These are phyloP conservation scores for Myiopsitta monachus DNA, from an alignment of 2,113 vertebrate genomes.

Conservation along the genomic window DNA sequence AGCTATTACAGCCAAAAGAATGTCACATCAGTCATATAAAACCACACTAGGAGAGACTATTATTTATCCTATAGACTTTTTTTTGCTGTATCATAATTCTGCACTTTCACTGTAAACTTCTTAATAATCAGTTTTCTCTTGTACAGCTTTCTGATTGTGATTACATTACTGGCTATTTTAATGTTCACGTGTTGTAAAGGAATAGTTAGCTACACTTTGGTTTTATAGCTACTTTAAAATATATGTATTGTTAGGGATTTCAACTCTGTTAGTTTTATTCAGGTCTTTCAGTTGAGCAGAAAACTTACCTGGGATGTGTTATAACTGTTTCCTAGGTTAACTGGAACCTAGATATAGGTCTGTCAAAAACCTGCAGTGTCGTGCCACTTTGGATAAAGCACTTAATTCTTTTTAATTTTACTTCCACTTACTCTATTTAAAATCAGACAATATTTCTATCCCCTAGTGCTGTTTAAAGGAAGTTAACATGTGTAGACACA, in stretches of 20 bases:
- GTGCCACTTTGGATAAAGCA: not conserved
- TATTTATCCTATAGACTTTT: not conserved
- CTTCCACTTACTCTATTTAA: not conserved
- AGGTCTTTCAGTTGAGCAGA: not conserved
- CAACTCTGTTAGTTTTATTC: not conserved
- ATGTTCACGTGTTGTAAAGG: not conserved
- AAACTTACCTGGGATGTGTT: not conserved
- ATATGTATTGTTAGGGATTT: not conserved
- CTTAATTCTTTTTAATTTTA: not conserved
- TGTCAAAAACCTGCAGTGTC: not conserved
- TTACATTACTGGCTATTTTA: not conserved
- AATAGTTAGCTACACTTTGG: not conserved
- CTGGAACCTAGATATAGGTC: not conserved
- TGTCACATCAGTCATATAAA: not conserved
- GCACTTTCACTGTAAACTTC: not conserved
- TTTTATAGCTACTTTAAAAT: not conserved
- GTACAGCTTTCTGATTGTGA: not conserved
- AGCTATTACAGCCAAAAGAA: not conserved
- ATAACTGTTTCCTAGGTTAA: not conserved
- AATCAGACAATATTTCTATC: not conserved
- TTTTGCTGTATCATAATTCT: not conserved
- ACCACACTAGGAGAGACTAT: not conserved
- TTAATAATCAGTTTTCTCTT: not conserved
- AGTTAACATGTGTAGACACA: not conserved
- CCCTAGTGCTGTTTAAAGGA: not conserved